Percentiles rank a stretch among this genome's conserved stretches.
Conservation (phyloP, 1,140 invertebrate species). For the Drosophila pectinifera region DNA sequence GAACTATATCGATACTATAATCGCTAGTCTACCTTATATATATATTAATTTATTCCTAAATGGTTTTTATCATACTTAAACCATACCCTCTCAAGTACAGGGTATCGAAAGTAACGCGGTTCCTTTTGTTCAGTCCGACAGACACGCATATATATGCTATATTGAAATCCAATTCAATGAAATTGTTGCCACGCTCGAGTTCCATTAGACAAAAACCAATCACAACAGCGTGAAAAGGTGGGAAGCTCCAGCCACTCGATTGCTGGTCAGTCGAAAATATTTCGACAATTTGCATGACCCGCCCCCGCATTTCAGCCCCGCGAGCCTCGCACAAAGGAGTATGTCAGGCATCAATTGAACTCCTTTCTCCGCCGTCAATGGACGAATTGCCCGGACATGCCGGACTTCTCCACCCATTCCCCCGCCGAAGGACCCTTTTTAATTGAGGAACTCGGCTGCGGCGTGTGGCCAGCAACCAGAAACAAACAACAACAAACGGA, state of each 20-base stretch:
- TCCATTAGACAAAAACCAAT: conserved; percentile 84
- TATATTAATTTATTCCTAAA: too few relatives aligned
- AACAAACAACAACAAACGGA: conserved; percentile 63
- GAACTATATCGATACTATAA: too few relatives aligned
- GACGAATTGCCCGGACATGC: conserved; percentile 36
- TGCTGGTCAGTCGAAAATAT: conserved; percentile 82
- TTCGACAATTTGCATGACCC: conserved; percentile 80
- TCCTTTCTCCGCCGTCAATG: conserved; percentile 62
- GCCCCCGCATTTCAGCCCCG: neutral
- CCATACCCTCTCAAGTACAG: neutral
- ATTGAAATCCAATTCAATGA: conserved; percentile 84
- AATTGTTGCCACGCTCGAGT: conserved; percentile 80
- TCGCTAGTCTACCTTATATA: too few relatives aligned
- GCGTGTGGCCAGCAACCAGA: conserved; percentile 69
- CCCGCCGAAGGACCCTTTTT: conserved; percentile 58
- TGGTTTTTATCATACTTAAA: too few relatives aligned
- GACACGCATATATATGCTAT: conserved; percentile 45
- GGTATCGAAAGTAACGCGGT: conserved; percentile 39
- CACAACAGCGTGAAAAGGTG: conserved; percentile 72
- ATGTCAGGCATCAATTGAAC: conserved; percentile 80
- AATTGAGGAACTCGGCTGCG: conserved; percentile 72
- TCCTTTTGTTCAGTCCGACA: conserved; percentile 34
- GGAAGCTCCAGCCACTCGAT: conserved; percentile 61
- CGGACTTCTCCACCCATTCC: conserved; percentile 2
- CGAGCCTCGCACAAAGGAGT: conserved; percentile 66